Evolutionary conservation across 2,113 vertebrate genomes (phyloP).

Genomic region (Peromyscus californicus): DNA sequence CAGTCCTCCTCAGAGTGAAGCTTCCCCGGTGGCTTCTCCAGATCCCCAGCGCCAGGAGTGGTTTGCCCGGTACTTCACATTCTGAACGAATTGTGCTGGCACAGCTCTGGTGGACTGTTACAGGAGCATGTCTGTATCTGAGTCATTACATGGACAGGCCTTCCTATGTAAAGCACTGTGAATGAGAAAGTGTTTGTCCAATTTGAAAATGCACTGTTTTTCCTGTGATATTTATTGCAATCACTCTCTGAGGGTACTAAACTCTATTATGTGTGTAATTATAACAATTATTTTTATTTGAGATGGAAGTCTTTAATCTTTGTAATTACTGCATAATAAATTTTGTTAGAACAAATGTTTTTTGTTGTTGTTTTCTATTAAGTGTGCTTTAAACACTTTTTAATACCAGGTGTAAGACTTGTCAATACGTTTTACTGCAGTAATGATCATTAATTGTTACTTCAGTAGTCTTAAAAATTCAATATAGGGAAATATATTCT

Average conservation of each 20-base stretch:
- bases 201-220: constrained; percentile 88
- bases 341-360: constrained; percentile 95
- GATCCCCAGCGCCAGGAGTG: constrained; percentile 98
- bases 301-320: constrained; percentile 94
- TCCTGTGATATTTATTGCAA: constrained; percentile 86
- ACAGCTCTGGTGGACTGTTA: constrained; percentile 86
- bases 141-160: constrained; percentile 85
- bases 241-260: constrained; percentile 87
- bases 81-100: constrained; percentile 91
- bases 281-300: constrained; percentile 91
- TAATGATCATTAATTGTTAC: constrained; percentile 77
- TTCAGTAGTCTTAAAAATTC: constrained; percentile 32
- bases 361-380: constrained; percentile 84
- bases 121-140: constrained; percentile 92
- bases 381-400: constrained; percentile 75
- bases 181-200: constrained; percentile 88
- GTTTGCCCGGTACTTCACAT: constrained; percentile 99
- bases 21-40: constrained; percentile 92
- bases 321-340: constrained; percentile 95
- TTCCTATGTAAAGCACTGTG: constrained; percentile 88
- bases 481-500: constrained; percentile 29
- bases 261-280: constrained; percentile 86
- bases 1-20: constrained; percentile 98
- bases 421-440: constrained; percentile 61
- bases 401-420: constrained; percentile 79